Evolutionary conservation across 2,113 vertebrate species (phyloP), one percentile per base, ranked within the genome.

Genomic region (Anseranas semipalmata): DNA sequence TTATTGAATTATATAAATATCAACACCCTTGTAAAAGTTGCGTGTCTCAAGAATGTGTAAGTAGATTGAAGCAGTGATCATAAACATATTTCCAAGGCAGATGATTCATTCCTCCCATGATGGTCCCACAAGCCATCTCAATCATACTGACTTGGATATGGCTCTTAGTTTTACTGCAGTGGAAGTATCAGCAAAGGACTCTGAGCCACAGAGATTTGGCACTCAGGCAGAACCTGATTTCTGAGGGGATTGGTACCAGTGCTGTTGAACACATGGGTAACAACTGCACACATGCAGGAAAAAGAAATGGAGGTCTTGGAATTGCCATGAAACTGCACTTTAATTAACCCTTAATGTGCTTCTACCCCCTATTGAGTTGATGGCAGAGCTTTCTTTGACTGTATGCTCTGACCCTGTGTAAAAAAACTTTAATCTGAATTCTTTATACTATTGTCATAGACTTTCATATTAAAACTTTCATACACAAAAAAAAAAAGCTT

Each of bases 31-130:
- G 80, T 91, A 91, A 75, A 92, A 95, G 70, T 89, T 90, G 77
- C 1, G 6, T 91, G 86, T 85, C 86, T 93, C 59, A 73, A 93
- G 56, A 85, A 93, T 70, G 74, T 77, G 91, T 72, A 91, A 91
- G 92, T 76, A 95, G 96, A n/a, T 32, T 50, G 48, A 82, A 85
- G 85, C 77, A 89, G 66, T 41, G 78, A 89, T 95, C 77, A 74
- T 91, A 95, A 96, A 89, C 87, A 89, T 87, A 66, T 87, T 95
- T 92, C 71, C 53, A 95, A 94, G 91, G 77, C 74, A 73, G 87
- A 91, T 96, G 96, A 95, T 95, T 96, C 92, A 97, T 92, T 92
- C 84, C 89, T 95, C 93, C 87, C 81, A 39, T 91, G 94, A 91
- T 91, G 89, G 60, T 95, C 84, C 90, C 89, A 80, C 45, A 0